Evolutionary conservation across 2,113 vertebrate species (phyloP), one percentile per base, ranked within the genome.

Genomic region (Barbus barbus): DNA sequence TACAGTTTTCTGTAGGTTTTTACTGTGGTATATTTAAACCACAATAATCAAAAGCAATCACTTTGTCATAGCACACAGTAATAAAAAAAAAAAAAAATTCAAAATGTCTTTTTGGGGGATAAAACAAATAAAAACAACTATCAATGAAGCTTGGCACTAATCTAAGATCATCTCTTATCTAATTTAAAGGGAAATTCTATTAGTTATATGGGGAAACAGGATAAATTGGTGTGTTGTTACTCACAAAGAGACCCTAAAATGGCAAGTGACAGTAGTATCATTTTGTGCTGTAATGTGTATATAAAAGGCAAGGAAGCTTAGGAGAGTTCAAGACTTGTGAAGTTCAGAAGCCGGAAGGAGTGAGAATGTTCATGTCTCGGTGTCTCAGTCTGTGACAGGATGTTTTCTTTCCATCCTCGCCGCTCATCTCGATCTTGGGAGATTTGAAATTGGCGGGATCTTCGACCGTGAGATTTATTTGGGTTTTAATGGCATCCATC

Each of bases 401-500:
- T 22, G 83, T 91, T 80, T 90, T 96, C 88, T 95, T 96, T 36
- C 88, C 92, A 73, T 96, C 96, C 16, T 88, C 63, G 82, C 84
- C 86, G 2, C 95, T 91, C 89, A 96, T 88, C 78, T 98, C 96
- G 89, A 97, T 96, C 88, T 94, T 97, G 75, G 96, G 95, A 8
- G 96, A 94, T 81, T 94, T 94, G 80, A 97, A 95, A 31, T 90
- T 87, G 84, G 89, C 84, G 5, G 95, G 90, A 67, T 97, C 95
- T 22, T 96, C 96, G 58, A 92, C 85, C 85, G 94, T 93, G 9
- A 95, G 94, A 78, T 92, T 94, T 76, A 95, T 93, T 89, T 97
- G 96, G n/a, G 91, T 93, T 83, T 94, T 95, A 82, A 97, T 96
- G 88, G 95, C 88, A 73, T 98, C 97, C 95, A 98, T 95, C 5